Evolutionary conservation across 2,113 vertebrate genomes (phyloP).

Genomic region (Erythrocercus mccallii): DNA sequence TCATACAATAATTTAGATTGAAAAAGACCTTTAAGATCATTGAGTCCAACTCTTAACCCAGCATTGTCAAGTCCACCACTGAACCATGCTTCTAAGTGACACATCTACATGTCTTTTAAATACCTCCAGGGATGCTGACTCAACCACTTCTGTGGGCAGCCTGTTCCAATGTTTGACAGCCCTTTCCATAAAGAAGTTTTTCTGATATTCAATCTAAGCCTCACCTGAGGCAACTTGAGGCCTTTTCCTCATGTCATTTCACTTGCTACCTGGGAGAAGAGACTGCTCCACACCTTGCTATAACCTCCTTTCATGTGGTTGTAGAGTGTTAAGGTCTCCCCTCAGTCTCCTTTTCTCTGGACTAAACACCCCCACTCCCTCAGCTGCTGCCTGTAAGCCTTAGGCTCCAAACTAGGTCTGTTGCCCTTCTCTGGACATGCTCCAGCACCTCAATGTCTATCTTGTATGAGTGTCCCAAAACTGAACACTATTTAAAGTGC

Average conservation of each 20-base stretch:
- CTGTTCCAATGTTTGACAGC: not conserved
- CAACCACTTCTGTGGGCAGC: not conserved
- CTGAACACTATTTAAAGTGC: not conserved
- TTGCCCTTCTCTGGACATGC: not conserved
- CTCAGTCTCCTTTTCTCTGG: not conserved
- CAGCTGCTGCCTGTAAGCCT: not conserved
- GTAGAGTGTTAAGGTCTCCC: not conserved
- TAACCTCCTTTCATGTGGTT: not conserved
- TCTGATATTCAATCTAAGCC: not conserved
- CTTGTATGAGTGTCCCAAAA: not conserved
- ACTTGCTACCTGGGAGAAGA: not conserved
- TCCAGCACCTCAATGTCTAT: not conserved
- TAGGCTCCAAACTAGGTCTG: not conserved
- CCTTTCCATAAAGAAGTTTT: not conserved
- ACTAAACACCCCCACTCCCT: not conserved
- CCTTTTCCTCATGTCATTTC: not conserved
- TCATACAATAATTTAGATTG: not conserved
- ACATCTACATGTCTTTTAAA: not conserved
- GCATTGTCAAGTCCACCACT: not conserved
- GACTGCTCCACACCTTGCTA: not conserved
- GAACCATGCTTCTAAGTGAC: not conserved
- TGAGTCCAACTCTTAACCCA: not conserved
- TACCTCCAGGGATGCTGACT: not conserved
- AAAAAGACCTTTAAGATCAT: not conserved
- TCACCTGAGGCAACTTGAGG: not conserved